A percentile compares a stretch with the other conserved stretches of the same genome.
phyloP scores from a whole-genome alignment of 2,888 invertebrate species.

The Ptilodon capucinus region DNA sequence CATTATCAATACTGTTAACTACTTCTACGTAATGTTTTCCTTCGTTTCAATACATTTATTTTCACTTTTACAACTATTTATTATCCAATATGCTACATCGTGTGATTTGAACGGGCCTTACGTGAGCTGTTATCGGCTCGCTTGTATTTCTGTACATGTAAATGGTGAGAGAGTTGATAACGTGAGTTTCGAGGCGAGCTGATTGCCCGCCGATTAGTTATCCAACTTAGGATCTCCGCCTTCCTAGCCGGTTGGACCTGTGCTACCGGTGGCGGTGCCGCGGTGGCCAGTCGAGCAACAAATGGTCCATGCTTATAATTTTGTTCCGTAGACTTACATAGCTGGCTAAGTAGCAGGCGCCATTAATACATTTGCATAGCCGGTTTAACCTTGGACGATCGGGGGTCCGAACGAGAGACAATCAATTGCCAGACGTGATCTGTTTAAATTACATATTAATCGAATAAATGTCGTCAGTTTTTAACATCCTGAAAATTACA shows the following conservation, averaged over 20 bases:
- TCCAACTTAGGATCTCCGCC: conserved; percentile 39
- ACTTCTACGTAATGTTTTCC: conserved; percentile 9
- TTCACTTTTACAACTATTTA: conserved; percentile 21
- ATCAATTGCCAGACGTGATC: conserved; percentile 33
- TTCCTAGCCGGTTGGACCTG: conserved; percentile 35
- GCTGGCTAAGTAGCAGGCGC: conserved; percentile 26
- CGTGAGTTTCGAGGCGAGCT: conserved; percentile 26
- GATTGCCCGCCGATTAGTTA: conserved; percentile 32
- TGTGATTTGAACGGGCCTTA: conserved; percentile 24
- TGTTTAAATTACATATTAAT: conserved; percentile 16
- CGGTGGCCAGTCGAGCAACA: conserved; percentile 30
- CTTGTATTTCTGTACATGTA: conserved; percentile 20
- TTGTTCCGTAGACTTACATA: conserved; percentile 35
- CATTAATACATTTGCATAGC: conserved; percentile 44
- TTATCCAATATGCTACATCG: conserved; percentile 18
- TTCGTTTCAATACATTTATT: conserved; percentile 16
- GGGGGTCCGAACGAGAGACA: conserved; percentile 30
- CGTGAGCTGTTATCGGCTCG: conserved; percentile 17
- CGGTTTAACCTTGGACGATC: conserved; percentile 43
- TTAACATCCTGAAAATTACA: conserved; percentile 32
- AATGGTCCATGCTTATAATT: conserved; percentile 46
- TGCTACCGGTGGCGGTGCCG: too few species aligned
- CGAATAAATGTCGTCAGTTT: conserved; percentile 36
- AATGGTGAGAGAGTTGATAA: conserved; percentile 26
- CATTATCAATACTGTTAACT: conserved; percentile 10